Base-by-base conservation (phyloP, 2,113 vertebrate species). In the Scomber scombrus region DNA sequence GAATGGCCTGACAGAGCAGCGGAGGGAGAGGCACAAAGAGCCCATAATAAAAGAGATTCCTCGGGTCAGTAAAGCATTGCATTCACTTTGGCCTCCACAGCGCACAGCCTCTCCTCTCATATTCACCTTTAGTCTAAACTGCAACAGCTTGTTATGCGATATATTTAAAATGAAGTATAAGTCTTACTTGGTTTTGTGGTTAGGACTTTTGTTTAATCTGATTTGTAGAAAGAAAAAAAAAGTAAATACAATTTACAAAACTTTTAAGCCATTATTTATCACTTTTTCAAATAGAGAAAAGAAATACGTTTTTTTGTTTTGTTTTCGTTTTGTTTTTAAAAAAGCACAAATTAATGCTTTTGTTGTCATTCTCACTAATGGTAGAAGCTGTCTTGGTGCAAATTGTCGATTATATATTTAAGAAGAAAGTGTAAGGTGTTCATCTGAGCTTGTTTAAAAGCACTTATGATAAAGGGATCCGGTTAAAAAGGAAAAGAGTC, bases 41-140 rank as follows among this genome's bases (percentile, higher is more conserved):
- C 78, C 91, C 85, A 83, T 93, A 95, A 96, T 95, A 95, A 96
- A 95, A 93, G 94, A 93, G 95, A 96, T 95, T 95, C 95, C 95
- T 94, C 90, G 93, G 94, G 94, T 95, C 94, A 95, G 93, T 93
- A 94, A 95, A 95, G 95, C 95, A 94, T 95, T 94, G 92, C 94
- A 94, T 94, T 95, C 92, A 93, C 88, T 89, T 84, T 90, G 85
- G 80, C 86, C 90, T 93, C 90, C 90, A 90, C 85, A 87, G 90
- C 92, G 88, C 89, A 91, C 90, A 88, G 87, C 81, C 78, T 90
- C 86, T 72, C 56, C 87, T 65, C 88, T 84, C 86, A 78, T 89
- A 90, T 86, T 90, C 87, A 91, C 88, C 85, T 88, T 91, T 81
- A 85, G 83, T 88, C 84, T 73, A 72, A 88, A 84, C 77, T 71